A percentile compares a stretch with the other conserved stretches of the same genome.
phyloP scores from a whole-genome alignment of 2,888 invertebrate species.

The Dryadula phaetusa region DNA sequence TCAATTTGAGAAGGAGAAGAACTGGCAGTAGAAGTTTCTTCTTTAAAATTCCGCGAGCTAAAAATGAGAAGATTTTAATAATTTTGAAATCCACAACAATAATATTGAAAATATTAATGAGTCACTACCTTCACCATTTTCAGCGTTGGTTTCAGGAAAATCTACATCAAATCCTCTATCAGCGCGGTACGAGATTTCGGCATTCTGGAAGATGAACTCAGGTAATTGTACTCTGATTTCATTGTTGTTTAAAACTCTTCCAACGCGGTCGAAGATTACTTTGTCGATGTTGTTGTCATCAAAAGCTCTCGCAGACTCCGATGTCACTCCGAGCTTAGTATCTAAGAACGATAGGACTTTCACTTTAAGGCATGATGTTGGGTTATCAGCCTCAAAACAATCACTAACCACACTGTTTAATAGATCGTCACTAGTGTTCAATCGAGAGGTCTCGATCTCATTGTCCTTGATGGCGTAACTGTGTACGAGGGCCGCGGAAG shows the following conservation, averaged over 20 bases:
- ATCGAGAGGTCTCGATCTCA: conserved; percentile 82
- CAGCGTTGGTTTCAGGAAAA: conserved; percentile 78
- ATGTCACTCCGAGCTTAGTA: conserved; percentile 86
- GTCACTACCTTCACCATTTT: conserved; percentile 82
- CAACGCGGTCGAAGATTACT: conserved; percentile 89
- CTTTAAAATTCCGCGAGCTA: conserved; percentile 91
- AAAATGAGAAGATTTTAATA: conserved; percentile 46
- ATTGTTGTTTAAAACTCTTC: conserved; percentile 88
- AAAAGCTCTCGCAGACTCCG: conserved; percentile 85
- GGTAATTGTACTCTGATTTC: conserved; percentile 90
- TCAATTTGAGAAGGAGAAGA: conserved; percentile 91
- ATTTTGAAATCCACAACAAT: neutral
- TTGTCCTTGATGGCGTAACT: conserved; percentile 83
- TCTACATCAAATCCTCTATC: conserved; percentile 87
- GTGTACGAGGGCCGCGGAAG: conserved; percentile 77
- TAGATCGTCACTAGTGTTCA: conserved; percentile 87
- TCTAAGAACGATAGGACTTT: conserved; percentile 91
- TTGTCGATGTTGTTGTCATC: conserved; percentile 87
- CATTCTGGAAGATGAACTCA: conserved; percentile 87
- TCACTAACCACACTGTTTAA: conserved; percentile 89
- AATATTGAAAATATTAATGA: neutral
- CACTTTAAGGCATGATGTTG: conserved; percentile 89
- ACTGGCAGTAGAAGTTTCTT: conserved; percentile 93
- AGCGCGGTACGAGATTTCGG: conserved; percentile 87
- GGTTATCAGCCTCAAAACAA: conserved; percentile 87